These are phyloP conservation scores for Hirtodrosophila histrioides DNA, from an alignment of 2,888 invertebrate genomes.

Conservation along the genomic window DNA sequence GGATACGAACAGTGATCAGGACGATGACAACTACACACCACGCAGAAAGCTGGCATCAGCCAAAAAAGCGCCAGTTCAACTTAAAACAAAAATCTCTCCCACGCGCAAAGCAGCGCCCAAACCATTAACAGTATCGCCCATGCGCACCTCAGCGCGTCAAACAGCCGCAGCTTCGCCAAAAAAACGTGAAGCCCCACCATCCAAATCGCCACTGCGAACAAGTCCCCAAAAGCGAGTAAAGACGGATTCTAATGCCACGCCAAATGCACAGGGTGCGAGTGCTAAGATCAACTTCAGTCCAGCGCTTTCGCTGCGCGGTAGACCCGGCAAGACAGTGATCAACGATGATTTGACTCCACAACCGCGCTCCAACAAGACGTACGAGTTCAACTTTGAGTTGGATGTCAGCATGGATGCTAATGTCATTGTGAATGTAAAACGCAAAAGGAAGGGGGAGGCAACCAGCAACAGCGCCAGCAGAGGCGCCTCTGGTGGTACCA, in stretches of 20 bases:
- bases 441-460: conserved; percentile 77
- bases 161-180: conserved; percentile 43
- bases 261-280: conserved; percentile 32
- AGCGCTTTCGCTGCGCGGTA: conserved; percentile 65
- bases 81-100: conserved; percentile 12
- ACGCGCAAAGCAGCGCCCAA: conserved; percentile 28
- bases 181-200: conserved; percentile 28
- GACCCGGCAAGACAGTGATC: conserved; percentile 82
- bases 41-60: conserved; percentile 34
- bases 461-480: neutral
- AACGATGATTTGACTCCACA: conserved; percentile 83
- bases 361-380: conserved; percentile 81
- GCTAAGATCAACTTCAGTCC: conserved; percentile 78
- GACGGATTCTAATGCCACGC: conserved; percentile 34
- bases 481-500: conserved; percentile 10
- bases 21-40: conserved; percentile 28
- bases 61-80: conserved; percentile 13
- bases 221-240: conserved; percentile 52
- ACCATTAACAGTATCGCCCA: conserved; percentile 44
- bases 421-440: conserved; percentile 83
- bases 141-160: no score
- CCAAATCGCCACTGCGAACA: conserved; percentile 25
- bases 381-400: conserved; percentile 84
- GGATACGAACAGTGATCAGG: conserved; percentile 20
- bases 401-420: conserved; percentile 85